Base-by-base conservation (phyloP, 2,113 vertebrate genomes). In the Tetrax tetrax region DNA sequence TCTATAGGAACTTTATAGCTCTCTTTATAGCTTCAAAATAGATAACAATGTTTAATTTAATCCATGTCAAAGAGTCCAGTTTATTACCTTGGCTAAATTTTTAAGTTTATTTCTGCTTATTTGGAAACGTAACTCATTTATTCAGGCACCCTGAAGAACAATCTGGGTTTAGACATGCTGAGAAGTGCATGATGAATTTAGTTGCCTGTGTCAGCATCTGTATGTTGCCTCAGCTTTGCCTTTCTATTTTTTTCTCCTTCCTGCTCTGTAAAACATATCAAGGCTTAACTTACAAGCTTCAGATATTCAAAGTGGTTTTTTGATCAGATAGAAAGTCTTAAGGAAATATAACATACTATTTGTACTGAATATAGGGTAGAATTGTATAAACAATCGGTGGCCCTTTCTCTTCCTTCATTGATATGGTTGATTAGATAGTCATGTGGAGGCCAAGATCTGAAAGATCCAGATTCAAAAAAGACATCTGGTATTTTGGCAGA, bases 391-490 rank as follows among this genome's bases (percentile, higher is more conserved):
- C 7, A 21, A 27, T 43, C 15, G 79, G 27, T 51, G 17, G 10
- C 9, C 10, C 17, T 59, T 82, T 72, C 37, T 86, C 14, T 71
- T 81, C 35, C 5, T 2, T 50, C 5, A 4, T 84, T 31, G 65
- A 20, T 47, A 7, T 37, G 19, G 11, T 9, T 81, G 41, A 87
- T 47, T 37, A 95, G 37, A n/a, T 51, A 83, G 14, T 54, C 56
- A 64, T 12, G 17, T 38, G 35, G 20, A 43, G 57, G 50, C 21
- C 54, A 87, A 65, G 65, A 41, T 61, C 38, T 79, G 28, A 38
- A 84, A 85, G 50, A 72, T 50, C 19, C 17, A 72, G 33, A 77
- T 81, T 87, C 63, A 86, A 45, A 89, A 86, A 72, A 81, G 18
- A 76, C 25, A 54, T 92, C 41, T 90, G 50, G 21, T n/a, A 51